Evolutionary conservation across 2,888 invertebrate genomes (phyloP).

Genomic region (Anodontia alba): DNA sequence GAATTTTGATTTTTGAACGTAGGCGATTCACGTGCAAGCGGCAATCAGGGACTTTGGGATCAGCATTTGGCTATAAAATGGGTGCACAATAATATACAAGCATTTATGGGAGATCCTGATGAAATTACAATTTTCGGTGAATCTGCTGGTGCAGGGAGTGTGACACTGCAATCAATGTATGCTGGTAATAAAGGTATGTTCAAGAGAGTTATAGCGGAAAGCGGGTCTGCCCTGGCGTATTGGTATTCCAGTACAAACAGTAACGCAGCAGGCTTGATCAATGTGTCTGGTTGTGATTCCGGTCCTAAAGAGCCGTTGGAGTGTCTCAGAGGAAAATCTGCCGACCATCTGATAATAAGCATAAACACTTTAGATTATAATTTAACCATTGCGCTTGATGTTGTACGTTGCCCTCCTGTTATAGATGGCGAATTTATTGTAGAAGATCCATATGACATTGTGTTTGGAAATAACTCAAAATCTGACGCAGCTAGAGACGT

Average conservation of each 20-base stretch:
- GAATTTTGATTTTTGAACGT: slow-evolving; percentile 47
- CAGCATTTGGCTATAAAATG: slow-evolving; percentile 56
- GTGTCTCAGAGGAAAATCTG: slow-evolving; percentile 27
- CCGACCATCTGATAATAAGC: not conserved
- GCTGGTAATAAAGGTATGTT: slow-evolving; percentile 53
- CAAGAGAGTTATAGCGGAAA: slow-evolving; percentile 45
- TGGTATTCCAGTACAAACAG: slow-evolving; percentile 21
- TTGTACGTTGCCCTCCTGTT: not conserved
- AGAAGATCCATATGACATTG: slow-evolving; percentile 31
- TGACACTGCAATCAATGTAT: slow-evolving; percentile 50
- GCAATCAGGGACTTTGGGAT: slow-evolving; percentile 59
- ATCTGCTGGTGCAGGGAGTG: slow-evolving; percentile 47
- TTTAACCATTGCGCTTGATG: not conserved
- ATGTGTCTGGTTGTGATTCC: slow-evolving; percentile 19
- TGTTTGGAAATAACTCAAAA: slow-evolving; percentile 25
- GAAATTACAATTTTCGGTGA: slow-evolving; percentile 53
- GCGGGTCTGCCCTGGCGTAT: slow-evolving; percentile 37
- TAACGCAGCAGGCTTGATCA: slow-evolving; percentile 19
- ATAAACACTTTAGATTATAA: not conserved
- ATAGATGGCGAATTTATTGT: slow-evolving; percentile 46
- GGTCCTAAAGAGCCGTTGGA: slow-evolving; percentile 15
- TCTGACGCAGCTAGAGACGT: slow-evolving; percentile 37
- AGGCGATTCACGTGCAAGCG: slow-evolving; percentile 30
- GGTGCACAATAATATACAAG: slow-evolving; percentile 52
- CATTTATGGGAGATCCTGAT: slow-evolving; percentile 42